phyloP scores from a whole-genome alignment of 2,888 invertebrate genomes.

The Tuberolachnus salignus region DNA sequence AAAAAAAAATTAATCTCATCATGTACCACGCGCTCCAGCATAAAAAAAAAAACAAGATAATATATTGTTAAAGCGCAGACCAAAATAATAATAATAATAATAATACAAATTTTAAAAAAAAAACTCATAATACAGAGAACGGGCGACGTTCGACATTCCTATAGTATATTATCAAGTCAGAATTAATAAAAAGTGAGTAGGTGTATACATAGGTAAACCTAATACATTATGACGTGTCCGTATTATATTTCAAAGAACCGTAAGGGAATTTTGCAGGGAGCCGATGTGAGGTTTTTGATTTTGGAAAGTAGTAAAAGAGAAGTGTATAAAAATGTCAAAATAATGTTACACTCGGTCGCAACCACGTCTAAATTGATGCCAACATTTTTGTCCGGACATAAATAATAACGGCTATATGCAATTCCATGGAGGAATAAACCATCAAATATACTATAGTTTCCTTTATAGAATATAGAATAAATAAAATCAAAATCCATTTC shows the following conservation, averaged over 20 bases:
- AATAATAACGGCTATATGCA: slow-evolving; percentile 19
- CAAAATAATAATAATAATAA: too few species aligned
- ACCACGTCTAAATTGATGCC: slow-evolving; percentile 11
- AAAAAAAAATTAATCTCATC: not conserved
- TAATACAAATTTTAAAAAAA: too few species aligned
- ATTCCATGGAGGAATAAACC: slow-evolving; percentile 21
- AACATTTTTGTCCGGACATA: slow-evolving; percentile 11
- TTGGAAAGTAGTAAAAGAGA: slow-evolving; percentile 12
- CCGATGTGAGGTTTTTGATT: slow-evolving; percentile 27
- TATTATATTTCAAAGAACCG: slow-evolving; percentile 16
- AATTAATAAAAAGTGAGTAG: not conserved
- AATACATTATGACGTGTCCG: slow-evolving; percentile 22
- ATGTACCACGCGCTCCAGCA: not conserved
- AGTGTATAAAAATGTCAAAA: slow-evolving; percentile 34
- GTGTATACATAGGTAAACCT: too few species aligned
- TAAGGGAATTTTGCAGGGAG: slow-evolving; percentile 30
- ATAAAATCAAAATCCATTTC: slow-evolving; percentile 14
- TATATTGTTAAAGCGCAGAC: not conserved
- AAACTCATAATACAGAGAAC: not conserved
- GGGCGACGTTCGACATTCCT: not conserved
- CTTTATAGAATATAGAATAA: not conserved
- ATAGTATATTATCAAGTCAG: too few species aligned
- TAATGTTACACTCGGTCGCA: not conserved
- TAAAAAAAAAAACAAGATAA: not conserved
- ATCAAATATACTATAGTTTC: not conserved